Evolutionary conservation across 2,113 vertebrate species (phyloP), one percentile per base, ranked within the genome.

Genomic region (Tenebrosternarchus preto): DNA sequence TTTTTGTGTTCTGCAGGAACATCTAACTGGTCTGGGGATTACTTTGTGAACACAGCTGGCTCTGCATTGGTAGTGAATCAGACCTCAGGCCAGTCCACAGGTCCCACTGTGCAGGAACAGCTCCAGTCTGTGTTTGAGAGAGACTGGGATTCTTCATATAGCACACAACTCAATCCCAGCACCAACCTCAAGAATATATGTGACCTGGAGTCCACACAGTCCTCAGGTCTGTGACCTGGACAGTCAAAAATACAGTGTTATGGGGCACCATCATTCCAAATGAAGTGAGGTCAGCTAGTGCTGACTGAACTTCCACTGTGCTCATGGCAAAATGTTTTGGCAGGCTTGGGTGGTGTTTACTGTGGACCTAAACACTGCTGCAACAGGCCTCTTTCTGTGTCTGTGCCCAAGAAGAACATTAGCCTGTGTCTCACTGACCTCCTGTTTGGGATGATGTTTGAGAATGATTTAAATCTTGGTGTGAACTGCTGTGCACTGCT

Each of bases 11-110:
- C 19, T 64, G 36, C 75, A 97, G 96, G 96, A 12, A 97, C 96
- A 0, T 97, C 96, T 22, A 97, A 97, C 92, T 97, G 96, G 96
- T 96, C 95, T 0, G 96, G 95, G 0, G 95, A 94, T 85, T 97
- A 97, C 88, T 97, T 97, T 17, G 57, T 89, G 1, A 88, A 67
- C 86, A 97, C 95, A 0, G 95, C 96, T 0, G 96, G 96, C 0
- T 90, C 93, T 0, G 95, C 95, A 0, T 73, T 97, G 82, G 93
- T 96, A 39, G 90, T 97, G 82, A 94, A 93, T 8, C 93, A 95
- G 90, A 92, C 89, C 0, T 88, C 83, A 0, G 81, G 87, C 0
- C 20, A 53, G 4, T 74, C 85, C 0, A 0, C 0, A 4, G 85
- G 77, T 16, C 39, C 86, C 0, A 87, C 90, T 1, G 73, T 96